Evolutionary conservation across 2,113 vertebrate genomes (phyloP), one percentile per base, ranked within the genome.

Genomic region (Tricholaema leucomelas): DNA sequence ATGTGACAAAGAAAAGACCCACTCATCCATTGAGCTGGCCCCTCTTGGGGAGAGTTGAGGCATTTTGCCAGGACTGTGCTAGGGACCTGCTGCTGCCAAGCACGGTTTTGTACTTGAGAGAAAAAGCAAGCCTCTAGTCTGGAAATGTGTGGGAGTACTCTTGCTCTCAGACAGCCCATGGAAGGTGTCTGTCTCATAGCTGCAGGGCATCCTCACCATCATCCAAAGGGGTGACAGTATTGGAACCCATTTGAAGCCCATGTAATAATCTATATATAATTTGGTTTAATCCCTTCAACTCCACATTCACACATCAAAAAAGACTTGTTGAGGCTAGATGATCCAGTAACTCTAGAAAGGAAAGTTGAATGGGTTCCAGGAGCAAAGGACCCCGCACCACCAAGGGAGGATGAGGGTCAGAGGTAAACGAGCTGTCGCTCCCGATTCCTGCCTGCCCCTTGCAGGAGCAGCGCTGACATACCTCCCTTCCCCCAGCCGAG

Each of bases 401-500:
- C 14, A 19, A 36, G 2, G 46, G 40, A 81, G 59, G n/a, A 36
- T 84, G 15, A 35, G 40, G 59, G 71, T 58, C 1, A 2, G 44
- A 66, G 67, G 20, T 64, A 64, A 28, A 48, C 4, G 12, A 72
- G 33, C 5, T 2, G 9, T 12, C 2, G 4, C 28, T 59, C 69
- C 77, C 0, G 2, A 10, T 50, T 73, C 79, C 87, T 87, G 78
- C 63, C 33, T 60, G 50, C 30, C 42, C 35, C 52, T 59, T 58
- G 63, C 30, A 30, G 54, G 11, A 92, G 81, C 75, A 85, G 56
- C 60, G 31, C 48, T 3, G 24, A 3, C 52, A n/a, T 10, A 2
- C 60, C 65, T 89, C 92, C 89, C 96, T 87, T 89, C 87, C 94
- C 93, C 82, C 92, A 82, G 56, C 76, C 33, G 8, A 33, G 40